phyloP scores from a whole-genome alignment of 2,797 vertebrate genomes.

The Sarcophilus harrisii region DNA sequence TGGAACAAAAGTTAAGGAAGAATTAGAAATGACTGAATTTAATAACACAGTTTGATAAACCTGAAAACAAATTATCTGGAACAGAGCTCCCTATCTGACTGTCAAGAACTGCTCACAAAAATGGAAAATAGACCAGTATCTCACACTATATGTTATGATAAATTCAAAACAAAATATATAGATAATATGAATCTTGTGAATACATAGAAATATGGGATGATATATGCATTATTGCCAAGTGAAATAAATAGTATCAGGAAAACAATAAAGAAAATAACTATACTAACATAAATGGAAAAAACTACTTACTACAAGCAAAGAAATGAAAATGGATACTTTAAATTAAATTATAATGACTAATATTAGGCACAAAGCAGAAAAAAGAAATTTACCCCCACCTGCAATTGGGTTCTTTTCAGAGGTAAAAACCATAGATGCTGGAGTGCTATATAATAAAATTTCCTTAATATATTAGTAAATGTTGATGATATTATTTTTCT shows the following conservation, averaged over 20 bases:
- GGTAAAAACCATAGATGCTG: not conserved
- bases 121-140: not conserved
- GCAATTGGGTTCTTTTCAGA: not conserved
- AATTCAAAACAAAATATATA: not conserved
- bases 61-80: not conserved
- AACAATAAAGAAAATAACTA: not conserved
- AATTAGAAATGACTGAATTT: not conserved
- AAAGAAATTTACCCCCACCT: not conserved
- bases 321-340: not conserved
- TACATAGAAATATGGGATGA: not conserved
- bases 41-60: not conserved
- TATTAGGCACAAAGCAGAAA: not conserved
- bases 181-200: not conserved
- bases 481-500: not conserved
- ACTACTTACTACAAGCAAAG: not conserved
- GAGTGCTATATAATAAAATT: not conserved
- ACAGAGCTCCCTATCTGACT: not conserved
- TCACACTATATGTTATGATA: not conserved
- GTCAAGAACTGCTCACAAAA: not conserved
- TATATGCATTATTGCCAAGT: not conserved
- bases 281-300: not conserved
- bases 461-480: not conserved
- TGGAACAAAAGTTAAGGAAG: too few species aligned
- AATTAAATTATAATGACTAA: not conserved
- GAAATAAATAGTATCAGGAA: not conserved